phyloP scores from a whole-genome alignment of 1,140 invertebrate genomes.

The Asobara japonica region DNA sequence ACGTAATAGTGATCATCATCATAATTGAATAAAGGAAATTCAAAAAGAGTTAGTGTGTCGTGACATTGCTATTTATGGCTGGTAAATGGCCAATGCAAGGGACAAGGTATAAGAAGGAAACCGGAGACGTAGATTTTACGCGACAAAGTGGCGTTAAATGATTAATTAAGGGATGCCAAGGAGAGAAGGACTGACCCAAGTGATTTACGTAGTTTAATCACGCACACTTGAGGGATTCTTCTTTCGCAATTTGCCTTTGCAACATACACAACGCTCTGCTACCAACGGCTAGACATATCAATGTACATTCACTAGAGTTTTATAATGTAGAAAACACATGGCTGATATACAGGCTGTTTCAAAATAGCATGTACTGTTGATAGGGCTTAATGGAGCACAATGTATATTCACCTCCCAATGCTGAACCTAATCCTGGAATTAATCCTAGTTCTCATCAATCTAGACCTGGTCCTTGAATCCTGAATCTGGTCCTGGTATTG shows the following conservation, averaged over 20 bases:
- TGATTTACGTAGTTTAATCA: constrained; percentile 36
- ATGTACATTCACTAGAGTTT: background rate
- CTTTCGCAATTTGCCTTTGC: background rate
- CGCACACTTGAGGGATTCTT: constrained; percentile 31
- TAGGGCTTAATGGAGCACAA: no score
- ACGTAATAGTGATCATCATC: constrained; percentile 2
- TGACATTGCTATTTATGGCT: background rate
- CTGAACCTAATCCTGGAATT: no score
- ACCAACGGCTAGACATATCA: background rate
- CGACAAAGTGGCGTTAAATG: constrained; percentile 42
- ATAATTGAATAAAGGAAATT: constrained; percentile 23
- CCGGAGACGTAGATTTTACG: constrained; percentile 23
- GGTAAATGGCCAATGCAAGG: background rate
- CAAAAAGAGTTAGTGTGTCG: background rate
- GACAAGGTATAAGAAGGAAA: background rate
- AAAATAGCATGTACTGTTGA: no score
- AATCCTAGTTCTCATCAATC: no score
- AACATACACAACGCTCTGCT: background rate
- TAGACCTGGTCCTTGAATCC: no score
- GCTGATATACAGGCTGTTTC: no score
- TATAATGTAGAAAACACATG: background rate
- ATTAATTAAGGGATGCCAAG: constrained; percentile 36
- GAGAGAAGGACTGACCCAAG: constrained; percentile 5
- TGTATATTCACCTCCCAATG: no score
- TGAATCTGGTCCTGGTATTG: no score